These are phyloP conservation scores for Ptiloglossa arizonensis DNA, from an alignment of 1,140 invertebrate genomes.

Conservation along the genomic window DNA sequence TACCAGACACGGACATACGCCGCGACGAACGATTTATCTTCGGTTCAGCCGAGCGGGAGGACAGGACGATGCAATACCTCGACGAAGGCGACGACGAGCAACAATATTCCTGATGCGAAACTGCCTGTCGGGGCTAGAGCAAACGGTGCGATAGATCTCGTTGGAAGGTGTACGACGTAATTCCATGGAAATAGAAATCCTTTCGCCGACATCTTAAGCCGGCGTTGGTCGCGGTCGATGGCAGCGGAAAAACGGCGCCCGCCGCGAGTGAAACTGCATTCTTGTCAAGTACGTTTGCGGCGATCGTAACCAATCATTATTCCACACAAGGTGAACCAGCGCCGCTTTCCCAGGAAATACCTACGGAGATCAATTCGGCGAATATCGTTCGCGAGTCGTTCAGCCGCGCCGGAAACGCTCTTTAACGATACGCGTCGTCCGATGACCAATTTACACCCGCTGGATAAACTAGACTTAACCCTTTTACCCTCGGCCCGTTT, in stretches of 20 bases:
- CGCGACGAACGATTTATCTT: slow-evolving; percentile 31
- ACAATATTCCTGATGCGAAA: not conserved
- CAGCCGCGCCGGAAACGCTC: too few species aligned
- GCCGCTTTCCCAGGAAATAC: slow-evolving; percentile 53
- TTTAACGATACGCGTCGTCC: too few species aligned
- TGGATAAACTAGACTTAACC: too few species aligned
- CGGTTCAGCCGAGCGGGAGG: not conserved
- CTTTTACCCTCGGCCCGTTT: too few species aligned
- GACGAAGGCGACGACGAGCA: not conserved
- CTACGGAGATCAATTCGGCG: not conserved
- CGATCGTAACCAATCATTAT: slow-evolving; percentile 55
- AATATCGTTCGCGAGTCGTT: not conserved
- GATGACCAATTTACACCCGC: too few species aligned
- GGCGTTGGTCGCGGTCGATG: slow-evolving; percentile 64
- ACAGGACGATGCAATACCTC: not conserved
- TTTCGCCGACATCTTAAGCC: slow-evolving; percentile 57
- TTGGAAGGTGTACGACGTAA: slow-evolving; percentile 16
- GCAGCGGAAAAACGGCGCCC: slow-evolving; percentile 66
- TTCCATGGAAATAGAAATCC: slow-evolving; percentile 62
- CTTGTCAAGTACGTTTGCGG: slow-evolving; percentile 73
- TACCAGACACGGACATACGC: not conserved
- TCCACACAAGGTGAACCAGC: slow-evolving; percentile 53
- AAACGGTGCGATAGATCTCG: slow-evolving; percentile 12
- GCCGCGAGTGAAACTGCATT: slow-evolving; percentile 72
- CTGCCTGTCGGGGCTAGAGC: not conserved